Percentiles rank a stretch among this genome's conserved stretches.
phyloP scores from a whole-genome alignment of 2,113 vertebrate species.

The Neomonachus schauinslandi region DNA sequence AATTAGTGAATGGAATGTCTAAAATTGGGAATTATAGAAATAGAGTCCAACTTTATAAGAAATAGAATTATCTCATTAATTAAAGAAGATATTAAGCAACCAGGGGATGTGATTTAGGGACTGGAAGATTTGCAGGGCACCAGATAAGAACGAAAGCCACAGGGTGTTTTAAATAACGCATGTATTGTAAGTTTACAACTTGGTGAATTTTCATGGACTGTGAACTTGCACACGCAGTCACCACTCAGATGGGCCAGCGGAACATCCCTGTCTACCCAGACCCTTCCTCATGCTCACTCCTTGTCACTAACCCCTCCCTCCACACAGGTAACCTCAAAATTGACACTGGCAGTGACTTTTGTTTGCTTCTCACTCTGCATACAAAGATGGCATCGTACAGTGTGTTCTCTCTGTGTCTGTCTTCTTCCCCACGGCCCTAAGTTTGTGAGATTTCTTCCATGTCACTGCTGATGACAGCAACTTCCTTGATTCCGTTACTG shows the following conservation, averaged over 20 bases:
- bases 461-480: accelerated
- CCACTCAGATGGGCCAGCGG: background rate
- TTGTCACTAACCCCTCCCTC: background rate
- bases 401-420: background rate
- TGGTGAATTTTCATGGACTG: background rate
- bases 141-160: background rate
- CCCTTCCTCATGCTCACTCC: too few species aligned
- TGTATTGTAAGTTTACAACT: background rate
- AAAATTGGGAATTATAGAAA: background rate
- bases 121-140: background rate
- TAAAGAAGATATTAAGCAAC: background rate
- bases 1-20: background rate
- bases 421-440: background rate
- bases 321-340: too few species aligned
- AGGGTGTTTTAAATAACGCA: background rate
- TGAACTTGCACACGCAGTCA: background rate
- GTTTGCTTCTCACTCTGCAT: background rate
- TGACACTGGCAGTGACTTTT: accelerated
- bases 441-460: background rate
- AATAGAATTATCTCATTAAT: background rate
- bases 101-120: background rate
- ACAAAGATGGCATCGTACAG: accelerated
- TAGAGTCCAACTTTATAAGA: background rate
- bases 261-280: too few species aligned
- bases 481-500: background rate